These are phyloP conservation scores for Pelochelys cantorii DNA, from an alignment of 2,797 vertebrate species.

Conservation along the genomic window DNA sequence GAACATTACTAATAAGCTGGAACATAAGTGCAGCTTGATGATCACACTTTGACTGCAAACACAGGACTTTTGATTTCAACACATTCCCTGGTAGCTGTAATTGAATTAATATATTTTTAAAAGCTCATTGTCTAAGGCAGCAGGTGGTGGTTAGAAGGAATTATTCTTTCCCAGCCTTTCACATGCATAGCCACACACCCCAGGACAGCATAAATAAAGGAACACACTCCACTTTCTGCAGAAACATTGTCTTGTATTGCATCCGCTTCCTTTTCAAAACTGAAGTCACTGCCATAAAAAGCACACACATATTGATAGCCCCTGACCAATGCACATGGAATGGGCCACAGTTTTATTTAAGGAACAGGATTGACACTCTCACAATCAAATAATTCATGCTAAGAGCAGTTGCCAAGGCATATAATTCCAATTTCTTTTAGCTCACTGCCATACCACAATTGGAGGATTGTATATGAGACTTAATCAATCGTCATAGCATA, in stretches of 20 bases:
- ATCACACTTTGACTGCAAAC: background rate
- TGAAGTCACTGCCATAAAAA: conserved; percentile 12
- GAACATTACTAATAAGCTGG: background rate
- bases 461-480: background rate
- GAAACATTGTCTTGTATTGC: background rate
- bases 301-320: background rate
- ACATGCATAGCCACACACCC: background rate
- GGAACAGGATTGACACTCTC: conserved; percentile 18
- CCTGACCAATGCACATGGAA: background rate
- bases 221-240: background rate
- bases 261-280: background rate
- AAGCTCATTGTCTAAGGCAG: background rate
- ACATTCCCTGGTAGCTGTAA: background rate
- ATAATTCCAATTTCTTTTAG: background rate
- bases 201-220: background rate
- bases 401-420: background rate
- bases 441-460: background rate
- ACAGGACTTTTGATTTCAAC: conserved; percentile 2
- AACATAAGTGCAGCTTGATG: background rate
- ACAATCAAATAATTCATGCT: background rate
- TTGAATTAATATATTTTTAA: background rate
- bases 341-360: conserved; percentile 6
- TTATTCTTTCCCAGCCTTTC: background rate
- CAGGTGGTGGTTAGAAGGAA: background rate
- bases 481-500: conserved; percentile 45